Percentiles rank a stretch among this genome's conserved stretches.
Evolutionary conservation across 2,113 vertebrate species (phyloP).

Genomic region (Geococcyx californianus): DNA sequence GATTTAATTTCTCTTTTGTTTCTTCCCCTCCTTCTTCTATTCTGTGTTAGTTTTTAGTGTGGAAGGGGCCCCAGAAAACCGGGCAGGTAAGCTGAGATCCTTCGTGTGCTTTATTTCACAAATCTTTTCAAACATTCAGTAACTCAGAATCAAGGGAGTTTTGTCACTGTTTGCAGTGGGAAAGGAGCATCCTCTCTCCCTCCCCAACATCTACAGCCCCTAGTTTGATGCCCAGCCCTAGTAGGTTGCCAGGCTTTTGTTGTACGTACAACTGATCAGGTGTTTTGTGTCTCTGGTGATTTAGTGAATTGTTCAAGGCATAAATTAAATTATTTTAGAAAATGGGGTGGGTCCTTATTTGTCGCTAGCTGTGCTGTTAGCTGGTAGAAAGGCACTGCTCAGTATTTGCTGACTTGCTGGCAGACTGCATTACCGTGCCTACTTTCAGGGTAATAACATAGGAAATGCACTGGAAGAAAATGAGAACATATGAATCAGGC

Average conservation of each 20-base stretch:
- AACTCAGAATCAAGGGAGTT: background rate
- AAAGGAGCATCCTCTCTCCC: background rate
- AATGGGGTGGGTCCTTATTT: constrained; percentile 21
- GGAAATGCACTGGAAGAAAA: background rate
- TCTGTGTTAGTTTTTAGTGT: constrained; percentile 79
- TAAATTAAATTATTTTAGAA: background rate
- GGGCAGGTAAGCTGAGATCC: constrained; percentile 75
- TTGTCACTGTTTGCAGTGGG: background rate
- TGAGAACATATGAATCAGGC: background rate
- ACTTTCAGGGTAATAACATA: background rate
- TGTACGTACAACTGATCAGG: background rate
- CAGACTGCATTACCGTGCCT: background rate
- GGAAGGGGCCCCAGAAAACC: constrained; percentile 81
- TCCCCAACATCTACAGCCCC: background rate
- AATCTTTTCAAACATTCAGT: constrained; percentile 4
- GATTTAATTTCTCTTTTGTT: constrained; percentile 70
- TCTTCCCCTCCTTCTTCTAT: constrained; percentile 72
- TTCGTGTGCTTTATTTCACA: constrained; percentile 64
- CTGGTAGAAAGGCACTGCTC: background rate
- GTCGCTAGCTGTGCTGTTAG: background rate
- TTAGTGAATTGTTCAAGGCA: background rate
- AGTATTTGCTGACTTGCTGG: background rate
- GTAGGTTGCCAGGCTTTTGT: constrained; percentile 51
- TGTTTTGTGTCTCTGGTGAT: background rate
- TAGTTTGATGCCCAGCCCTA: constrained; percentile 65